Conservation (phyloP, 2,113 vertebrate species). For the Dunckerocampus dactyliophorus region DNA sequence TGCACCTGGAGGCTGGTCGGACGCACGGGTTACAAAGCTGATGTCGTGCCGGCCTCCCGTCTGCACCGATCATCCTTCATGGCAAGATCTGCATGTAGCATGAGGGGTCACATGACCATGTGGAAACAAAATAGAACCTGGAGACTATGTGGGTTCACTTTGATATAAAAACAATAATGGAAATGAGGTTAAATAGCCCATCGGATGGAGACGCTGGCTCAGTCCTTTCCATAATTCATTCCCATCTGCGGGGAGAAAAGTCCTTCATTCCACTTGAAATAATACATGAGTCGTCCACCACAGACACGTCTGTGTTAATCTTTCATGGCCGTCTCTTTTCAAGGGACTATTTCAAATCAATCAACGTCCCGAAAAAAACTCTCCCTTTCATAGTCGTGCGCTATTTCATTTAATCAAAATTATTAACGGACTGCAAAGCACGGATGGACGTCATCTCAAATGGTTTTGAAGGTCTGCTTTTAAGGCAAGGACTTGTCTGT, state of each 20-base stretch:
- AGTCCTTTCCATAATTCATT: constrained; percentile 44
- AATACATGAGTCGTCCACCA: constrained; percentile 47
- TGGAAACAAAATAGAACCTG: neutral
- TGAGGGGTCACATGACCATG: neutral
- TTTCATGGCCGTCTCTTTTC: constrained; percentile 41
- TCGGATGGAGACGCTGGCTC: constrained; percentile 2
- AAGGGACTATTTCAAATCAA: constrained; percentile 23
- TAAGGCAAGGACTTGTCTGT: constrained; percentile 21
- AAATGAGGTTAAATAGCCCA: constrained; percentile 11
- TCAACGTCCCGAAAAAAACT: constrained; percentile 8
- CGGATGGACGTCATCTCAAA: neutral
- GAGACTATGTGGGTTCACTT: neutral
- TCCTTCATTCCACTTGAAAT: constrained; percentile 54
- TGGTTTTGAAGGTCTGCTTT: constrained; percentile 29
- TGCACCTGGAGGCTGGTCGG: constrained; percentile 17
- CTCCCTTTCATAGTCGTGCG: constrained; percentile 1
- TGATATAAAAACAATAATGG: neutral
- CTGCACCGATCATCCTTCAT: constrained; percentile 15
- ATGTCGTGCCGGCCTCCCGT: constrained; percentile 32
- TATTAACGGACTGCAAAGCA: constrained; percentile 15
- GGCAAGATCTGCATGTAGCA: constrained; percentile 1
- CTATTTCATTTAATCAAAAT: constrained; percentile 25
- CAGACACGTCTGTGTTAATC: constrained; percentile 46
- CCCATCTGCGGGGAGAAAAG: constrained; percentile 28
- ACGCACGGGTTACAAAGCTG: constrained; percentile 41